A percentile compares a stretch with the other conserved stretches of the same genome.
phyloP scores from a whole-genome alignment of 2,888 invertebrate genomes.

The Spisula solida region DNA sequence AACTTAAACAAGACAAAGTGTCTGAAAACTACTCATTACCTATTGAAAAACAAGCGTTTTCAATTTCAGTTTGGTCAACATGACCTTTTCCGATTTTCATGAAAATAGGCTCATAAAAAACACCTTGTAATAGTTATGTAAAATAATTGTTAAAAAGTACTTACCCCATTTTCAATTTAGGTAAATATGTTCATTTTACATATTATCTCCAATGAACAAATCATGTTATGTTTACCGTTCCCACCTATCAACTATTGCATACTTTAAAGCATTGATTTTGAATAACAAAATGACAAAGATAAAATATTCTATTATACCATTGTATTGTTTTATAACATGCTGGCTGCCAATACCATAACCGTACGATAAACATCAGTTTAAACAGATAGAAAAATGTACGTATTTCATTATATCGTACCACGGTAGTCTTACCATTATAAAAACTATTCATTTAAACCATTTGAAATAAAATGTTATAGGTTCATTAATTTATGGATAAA shows the following conservation, averaged over 20 bases:
- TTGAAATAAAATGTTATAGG: neutral
- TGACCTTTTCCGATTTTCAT: too few species aligned
- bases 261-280: neutral
- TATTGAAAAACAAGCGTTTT: too few species aligned
- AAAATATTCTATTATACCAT: neutral
- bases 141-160: neutral
- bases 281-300: slow-evolving; percentile 12
- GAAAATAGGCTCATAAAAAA: too few species aligned
- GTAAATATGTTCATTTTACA: neutral
- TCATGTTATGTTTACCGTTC: neutral
- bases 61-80: too few species aligned
- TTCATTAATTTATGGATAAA: neutral
- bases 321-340: neutral
- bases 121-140: too few species aligned
- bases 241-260: neutral
- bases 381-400: neutral
- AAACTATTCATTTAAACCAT: neutral
- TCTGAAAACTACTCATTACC: too few species aligned
- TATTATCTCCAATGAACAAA: neutral
- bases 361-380: neutral
- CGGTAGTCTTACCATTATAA: neutral
- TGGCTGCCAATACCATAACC: neutral
- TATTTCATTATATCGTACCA: neutral
- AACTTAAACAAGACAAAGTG: too few species aligned
- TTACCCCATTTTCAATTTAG: neutral